Evolutionary conservation across 2,113 vertebrate genomes (phyloP).

Genomic region (Parus major): DNA sequence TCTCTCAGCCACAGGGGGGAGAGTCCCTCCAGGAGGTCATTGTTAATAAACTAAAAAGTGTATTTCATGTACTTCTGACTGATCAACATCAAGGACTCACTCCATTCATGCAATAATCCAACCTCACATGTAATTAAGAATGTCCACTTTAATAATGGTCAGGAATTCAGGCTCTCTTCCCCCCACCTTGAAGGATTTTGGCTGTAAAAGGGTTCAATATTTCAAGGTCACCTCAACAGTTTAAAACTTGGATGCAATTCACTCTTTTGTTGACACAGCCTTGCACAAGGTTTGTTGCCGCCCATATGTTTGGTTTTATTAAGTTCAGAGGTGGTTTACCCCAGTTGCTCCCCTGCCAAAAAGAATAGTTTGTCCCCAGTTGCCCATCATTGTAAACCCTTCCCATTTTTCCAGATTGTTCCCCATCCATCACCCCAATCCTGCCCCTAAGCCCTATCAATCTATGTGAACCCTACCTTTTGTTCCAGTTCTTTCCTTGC

Average conservation of each 20-base stretch:
- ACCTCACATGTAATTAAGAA: not conserved
- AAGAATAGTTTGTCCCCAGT: too few species aligned
- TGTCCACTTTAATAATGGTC: not conserved
- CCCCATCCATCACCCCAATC: too few species aligned
- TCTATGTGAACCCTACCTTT: too few species aligned
- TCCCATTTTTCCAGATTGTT: too few species aligned
- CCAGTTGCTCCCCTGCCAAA: too few species aligned
- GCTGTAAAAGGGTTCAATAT: not conserved
- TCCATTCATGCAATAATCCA: not conserved
- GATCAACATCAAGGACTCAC: not conserved
- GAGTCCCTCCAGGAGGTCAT: not conserved
- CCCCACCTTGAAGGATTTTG: not conserved
- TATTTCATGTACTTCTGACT: not conserved
- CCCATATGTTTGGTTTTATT: too few species aligned
- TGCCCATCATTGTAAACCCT: too few species aligned
- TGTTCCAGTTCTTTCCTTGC: too few species aligned
- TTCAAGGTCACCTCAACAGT: not conserved
- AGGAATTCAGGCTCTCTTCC: not conserved
- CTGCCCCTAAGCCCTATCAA: too few species aligned
- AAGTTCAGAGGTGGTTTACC: too few species aligned
- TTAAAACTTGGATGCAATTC: not conserved
- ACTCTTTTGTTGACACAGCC: not conserved
- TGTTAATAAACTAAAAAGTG: not conserved
- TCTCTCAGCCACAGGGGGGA: not conserved
- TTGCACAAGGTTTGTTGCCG: too few species aligned